Percentiles rank a stretch among this genome's conserved stretches.
Evolutionary conservation across 2,797 vertebrate genomes (phyloP).

Genomic region (Cetoscarus ocellatus): DNA sequence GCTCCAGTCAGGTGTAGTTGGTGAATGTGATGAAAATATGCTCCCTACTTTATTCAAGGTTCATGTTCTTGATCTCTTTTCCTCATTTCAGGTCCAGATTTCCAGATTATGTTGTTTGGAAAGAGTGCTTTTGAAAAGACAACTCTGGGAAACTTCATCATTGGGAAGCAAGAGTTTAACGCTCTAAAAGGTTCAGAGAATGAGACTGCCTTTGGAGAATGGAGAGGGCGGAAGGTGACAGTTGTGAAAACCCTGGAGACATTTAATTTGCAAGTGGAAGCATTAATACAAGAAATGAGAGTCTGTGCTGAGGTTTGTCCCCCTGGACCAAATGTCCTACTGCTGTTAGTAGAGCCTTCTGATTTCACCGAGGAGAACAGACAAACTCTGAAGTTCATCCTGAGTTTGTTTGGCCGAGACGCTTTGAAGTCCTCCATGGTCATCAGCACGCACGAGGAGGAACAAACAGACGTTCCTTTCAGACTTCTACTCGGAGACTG

Average conservation of each 20-base stretch:
- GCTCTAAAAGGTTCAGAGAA: background rate
- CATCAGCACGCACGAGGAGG: background rate
- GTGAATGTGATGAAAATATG: too few species aligned
- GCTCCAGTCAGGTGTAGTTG: too few species aligned
- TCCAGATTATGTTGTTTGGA: conserved; percentile 21
- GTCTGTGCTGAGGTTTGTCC: background rate
- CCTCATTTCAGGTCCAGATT: background rate
- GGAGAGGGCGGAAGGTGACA: conserved; percentile 10
- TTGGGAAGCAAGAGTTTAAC: background rate
- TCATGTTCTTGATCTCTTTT: background rate
- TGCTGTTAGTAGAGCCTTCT: conserved; percentile 49
- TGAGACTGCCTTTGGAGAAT: background rate
- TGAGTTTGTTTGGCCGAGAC: conserved; percentile 36
- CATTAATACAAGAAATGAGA: background rate
- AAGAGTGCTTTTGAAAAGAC: conserved; percentile 18
- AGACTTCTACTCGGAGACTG: conserved; percentile 14
- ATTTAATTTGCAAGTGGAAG: background rate
- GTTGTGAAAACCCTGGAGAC: conserved; percentile 35
- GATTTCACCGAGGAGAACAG: conserved; percentile 27
- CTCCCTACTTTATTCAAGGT: too few species aligned
- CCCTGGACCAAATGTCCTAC: conserved; percentile 50
- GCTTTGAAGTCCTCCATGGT: conserved; percentile 33
- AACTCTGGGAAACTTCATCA: conserved; percentile 18
- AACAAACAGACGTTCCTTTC: accelerated
- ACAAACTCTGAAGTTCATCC: conserved; percentile 29